Conservation (phyloP, 2,888 invertebrate species). For the Antheraea yamamai region DNA sequence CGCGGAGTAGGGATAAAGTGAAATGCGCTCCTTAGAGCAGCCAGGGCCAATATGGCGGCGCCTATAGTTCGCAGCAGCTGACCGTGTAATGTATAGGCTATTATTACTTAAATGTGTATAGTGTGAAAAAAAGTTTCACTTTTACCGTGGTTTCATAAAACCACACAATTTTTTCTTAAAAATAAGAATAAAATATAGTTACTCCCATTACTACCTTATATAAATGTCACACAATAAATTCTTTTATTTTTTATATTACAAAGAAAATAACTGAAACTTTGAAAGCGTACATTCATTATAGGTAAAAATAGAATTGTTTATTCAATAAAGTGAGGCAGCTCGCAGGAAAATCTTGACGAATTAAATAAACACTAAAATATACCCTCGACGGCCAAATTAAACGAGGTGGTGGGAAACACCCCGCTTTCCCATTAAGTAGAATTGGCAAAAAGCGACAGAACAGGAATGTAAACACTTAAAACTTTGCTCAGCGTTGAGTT, state of each 20-base stretch:
- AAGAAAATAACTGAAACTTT: slow-evolving; percentile 21
- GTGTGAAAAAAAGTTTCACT: no score
- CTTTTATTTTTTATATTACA: slow-evolving; percentile 20
- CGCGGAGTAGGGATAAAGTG: no score
- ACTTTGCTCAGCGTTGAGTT: slow-evolving; percentile 68
- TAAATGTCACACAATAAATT: no score
- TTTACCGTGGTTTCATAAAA: no score
- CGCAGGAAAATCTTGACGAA: slow-evolving; percentile 51
- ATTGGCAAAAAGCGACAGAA: slow-evolving; percentile 79
- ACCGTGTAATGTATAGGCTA: no score
- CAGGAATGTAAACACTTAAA: slow-evolving; percentile 80
- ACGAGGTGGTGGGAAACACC: slow-evolving; percentile 66
- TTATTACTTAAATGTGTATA: no score
- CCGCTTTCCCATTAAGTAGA: slow-evolving; percentile 72
- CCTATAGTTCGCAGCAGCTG: no score
- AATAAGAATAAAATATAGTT: neutral
- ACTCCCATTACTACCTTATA: neutral
- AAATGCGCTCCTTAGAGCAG: no score
- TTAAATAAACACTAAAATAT: slow-evolving; percentile 67
- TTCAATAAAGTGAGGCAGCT: slow-evolving; percentile 25
- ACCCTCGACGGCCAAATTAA: slow-evolving; percentile 63
- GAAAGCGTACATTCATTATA: slow-evolving; percentile 20
- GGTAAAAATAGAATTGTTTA: slow-evolving; percentile 18
- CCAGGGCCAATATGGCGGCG: no score
- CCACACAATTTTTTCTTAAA: no score